These are phyloP conservation scores for Coronaproctus castanopsis DNA, from an alignment of 2,888 invertebrate genomes.

Conservation along the genomic window DNA sequence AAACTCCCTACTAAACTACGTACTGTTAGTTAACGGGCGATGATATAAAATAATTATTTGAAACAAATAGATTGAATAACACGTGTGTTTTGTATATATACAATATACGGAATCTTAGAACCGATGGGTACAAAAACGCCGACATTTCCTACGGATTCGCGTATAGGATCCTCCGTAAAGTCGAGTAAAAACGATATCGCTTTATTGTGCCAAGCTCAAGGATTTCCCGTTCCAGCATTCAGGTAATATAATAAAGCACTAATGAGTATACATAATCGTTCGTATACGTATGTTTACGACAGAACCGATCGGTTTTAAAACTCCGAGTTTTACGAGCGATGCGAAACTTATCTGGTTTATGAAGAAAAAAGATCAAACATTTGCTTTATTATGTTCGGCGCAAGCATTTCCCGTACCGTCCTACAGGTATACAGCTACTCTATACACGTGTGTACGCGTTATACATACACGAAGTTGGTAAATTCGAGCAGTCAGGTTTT, in stretches of 20 bases:
- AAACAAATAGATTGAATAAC: too few species aligned
- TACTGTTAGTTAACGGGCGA: too few species aligned
- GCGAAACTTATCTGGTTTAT: constrained; percentile 21
- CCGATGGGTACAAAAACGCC: constrained; percentile 29
- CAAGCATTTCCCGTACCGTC: constrained; percentile 35
- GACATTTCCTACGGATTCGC: constrained; percentile 26
- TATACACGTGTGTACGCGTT: too few species aligned
- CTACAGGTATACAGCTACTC: constrained; percentile 43
- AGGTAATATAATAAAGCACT: constrained; percentile 25
- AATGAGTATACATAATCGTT: background rate
- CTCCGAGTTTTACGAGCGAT: constrained; percentile 43
- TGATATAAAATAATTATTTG: too few species aligned
- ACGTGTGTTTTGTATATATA: too few species aligned
- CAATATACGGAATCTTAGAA: too few species aligned
- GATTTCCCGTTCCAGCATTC: constrained; percentile 34
- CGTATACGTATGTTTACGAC: constrained; percentile 14
- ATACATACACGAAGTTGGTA: too few species aligned
- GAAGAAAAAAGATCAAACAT: constrained; percentile 15
- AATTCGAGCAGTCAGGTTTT: too few species aligned
- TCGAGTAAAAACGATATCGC: constrained; percentile 18
- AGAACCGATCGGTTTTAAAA: constrained; percentile 45
- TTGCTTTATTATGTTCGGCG: constrained; percentile 24
- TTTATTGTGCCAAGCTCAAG: constrained; percentile 36
- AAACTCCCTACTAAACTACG: too few species aligned
- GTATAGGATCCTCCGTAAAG: constrained; percentile 12